Conservation (phyloP, 2,888 invertebrate species). For the Xanthostigma xanthostigma region DNA sequence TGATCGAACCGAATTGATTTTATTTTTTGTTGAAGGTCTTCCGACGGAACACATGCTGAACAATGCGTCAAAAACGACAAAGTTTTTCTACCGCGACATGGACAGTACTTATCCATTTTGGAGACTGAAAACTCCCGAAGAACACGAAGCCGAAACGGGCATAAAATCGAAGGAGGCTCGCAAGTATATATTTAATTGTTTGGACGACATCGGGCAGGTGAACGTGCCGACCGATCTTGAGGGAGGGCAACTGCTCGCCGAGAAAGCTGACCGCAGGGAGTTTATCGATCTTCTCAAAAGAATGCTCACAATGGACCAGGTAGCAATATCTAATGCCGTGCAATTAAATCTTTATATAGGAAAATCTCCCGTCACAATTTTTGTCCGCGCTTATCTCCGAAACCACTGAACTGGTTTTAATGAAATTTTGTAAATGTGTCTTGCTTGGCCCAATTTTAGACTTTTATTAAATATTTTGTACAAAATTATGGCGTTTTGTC, state of each 20-base stretch:
- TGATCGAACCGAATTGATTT: too few species aligned
- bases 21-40: constrained; percentile 50
- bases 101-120: constrained; percentile 81
- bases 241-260: constrained; percentile 88
- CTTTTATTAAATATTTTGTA: too few species aligned
- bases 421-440: too few species aligned
- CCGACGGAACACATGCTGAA: constrained; percentile 97
- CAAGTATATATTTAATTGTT: constrained; percentile 98
- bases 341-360: too few species aligned
- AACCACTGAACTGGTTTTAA: too few species aligned
- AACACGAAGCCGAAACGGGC: constrained; percentile 93
- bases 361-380: too few species aligned
- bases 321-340: constrained; percentile 34
- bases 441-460: too few species aligned
- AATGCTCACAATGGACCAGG: constrained; percentile 98
- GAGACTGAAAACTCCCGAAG: constrained; percentile 88
- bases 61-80: constrained; percentile 93
- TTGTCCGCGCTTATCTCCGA: too few species aligned
- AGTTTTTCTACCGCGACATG: constrained; percentile 95
- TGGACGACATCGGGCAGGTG: constrained; percentile 96
- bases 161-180: constrained; percentile 98
- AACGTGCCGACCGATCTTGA: constrained; percentile 96
- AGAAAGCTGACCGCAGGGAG: constrained; percentile 92
- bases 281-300: constrained; percentile 95
- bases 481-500: too few species aligned